Base-by-base conservation (phyloP, 2,888 invertebrate genomes). In the Idaea straminata region DNA sequence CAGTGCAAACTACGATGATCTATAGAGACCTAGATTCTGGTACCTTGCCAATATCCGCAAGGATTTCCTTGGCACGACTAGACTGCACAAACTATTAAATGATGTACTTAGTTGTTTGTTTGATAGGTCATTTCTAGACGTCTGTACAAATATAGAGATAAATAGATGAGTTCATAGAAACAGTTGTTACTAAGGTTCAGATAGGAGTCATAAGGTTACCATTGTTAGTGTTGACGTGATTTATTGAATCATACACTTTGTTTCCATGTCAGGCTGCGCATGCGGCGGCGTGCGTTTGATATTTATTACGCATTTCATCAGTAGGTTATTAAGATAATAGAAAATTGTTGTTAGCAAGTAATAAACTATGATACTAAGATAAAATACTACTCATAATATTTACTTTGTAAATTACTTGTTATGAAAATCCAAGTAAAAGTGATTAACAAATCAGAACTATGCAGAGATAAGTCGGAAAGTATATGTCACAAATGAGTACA, bases 261-360 rank as follows among this genome's bases (percentile, higher is more conserved):
- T 47, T 47, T 47, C 7, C 47, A 47, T 47, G 47, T 47, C 47
- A 13, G 10, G 47, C 47, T 47, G 10, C 13, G 13, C 47, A 47
- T 3, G 47, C 13, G 7, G 13, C 47, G 7, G 13, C 47, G 10
- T 13, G 47, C 47, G 47, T 47, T 47, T 47, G 10, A 47, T 47
- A 13, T 47, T 47, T 47, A 36, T 36, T 36, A 36, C 36, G 36
- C 36, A 10, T 7, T 36, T 76, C 61, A 47, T 62, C 47, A 13
- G 16, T 16, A 47, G 15, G 57, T 35, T 38, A 62, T 47, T 15
- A 35, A 5, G 57, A 15, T 25, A 59, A 59, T 59, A n/a, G 34
- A 25, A 34, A 59, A 25, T 34, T 25, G 34, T 25, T 16, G 59
- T 59, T 13, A 47, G 13, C 25, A 25, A 25, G 25, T 25, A 25